Percentiles rank a stretch among this genome's conserved stretches.
Conservation (phyloP, 23 tunicate species). For the Trididemnum clinides region DNA sequence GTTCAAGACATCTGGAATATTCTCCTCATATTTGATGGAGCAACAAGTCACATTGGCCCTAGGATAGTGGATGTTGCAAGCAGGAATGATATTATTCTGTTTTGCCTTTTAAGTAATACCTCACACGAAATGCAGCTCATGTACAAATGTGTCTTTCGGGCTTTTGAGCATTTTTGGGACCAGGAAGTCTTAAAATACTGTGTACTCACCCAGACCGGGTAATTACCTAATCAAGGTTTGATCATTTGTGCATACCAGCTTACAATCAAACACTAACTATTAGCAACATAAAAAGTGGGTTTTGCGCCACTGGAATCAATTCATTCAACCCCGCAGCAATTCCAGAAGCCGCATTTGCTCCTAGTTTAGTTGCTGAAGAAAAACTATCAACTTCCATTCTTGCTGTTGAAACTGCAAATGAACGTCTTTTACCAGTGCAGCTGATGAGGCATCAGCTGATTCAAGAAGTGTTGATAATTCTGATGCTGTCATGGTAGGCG, state of each 20-base stretch:
- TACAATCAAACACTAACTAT: constrained; percentile 39
- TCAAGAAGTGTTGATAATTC: no score
- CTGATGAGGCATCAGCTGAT: no score
- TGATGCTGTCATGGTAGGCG: no score
- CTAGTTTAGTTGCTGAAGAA: no score
- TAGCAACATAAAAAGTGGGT: constrained; percentile 33
- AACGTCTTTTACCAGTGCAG: no score
- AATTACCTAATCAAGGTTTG: constrained; percentile 37
- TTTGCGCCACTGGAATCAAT: constrained; percentile 35
- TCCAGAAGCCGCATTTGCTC: constrained; percentile 50
- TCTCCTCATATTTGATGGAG: constrained; percentile 37
- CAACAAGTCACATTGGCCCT: constrained; percentile 9
- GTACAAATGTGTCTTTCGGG: constrained; percentile 15
- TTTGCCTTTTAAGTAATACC: constrained; percentile 30
- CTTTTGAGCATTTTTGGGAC: constrained; percentile 42
- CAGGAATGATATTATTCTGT: background rate
- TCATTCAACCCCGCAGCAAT: constrained; percentile 40
- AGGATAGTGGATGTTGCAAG: constrained; percentile 22
- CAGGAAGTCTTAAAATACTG: constrained; percentile 39
- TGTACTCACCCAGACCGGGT: constrained; percentile 43
- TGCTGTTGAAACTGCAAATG: no score
- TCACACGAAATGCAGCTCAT: constrained; percentile 19
- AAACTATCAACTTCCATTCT: no score
- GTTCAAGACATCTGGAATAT: constrained; percentile 28
- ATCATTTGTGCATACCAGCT: constrained; percentile 30